A percentile compares a stretch with the other conserved stretches of the same genome.
phyloP scores from a whole-genome alignment of 1,140 invertebrate genomes.

The Aporrectodea caliginosa region DNA sequence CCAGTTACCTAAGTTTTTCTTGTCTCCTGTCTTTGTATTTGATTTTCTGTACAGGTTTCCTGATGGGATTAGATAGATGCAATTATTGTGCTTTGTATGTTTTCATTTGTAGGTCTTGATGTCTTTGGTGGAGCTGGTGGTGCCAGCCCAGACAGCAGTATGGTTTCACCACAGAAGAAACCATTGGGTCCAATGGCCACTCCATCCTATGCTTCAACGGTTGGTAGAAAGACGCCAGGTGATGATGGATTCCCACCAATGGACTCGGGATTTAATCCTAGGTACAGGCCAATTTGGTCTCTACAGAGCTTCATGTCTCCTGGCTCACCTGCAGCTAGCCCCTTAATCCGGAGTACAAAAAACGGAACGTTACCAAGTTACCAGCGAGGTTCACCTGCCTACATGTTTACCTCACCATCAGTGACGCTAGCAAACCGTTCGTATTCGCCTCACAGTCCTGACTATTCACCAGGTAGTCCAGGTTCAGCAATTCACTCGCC shows the following conservation, averaged over 20 bases:
- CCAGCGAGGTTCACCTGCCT: constrained; percentile 28
- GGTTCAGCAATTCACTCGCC: constrained; percentile 63
- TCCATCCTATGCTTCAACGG: constrained; percentile 74
- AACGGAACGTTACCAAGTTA: constrained; percentile 28
- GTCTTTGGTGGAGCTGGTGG: constrained; percentile 86
- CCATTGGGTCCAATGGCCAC: constrained; percentile 86
- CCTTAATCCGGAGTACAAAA: constrained; percentile 25
- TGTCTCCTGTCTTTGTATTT: too few species aligned
- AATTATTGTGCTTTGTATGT: too few species aligned
- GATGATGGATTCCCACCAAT: constrained; percentile 90
- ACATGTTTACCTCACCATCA: constrained; percentile 64
- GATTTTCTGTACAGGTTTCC: too few species aligned
- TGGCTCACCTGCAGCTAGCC: constrained; percentile 23
- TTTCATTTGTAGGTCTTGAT: constrained; percentile 62
- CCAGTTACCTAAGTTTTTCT: too few species aligned
- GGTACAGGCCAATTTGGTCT: constrained; percentile 68
- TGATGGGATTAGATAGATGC: too few species aligned
- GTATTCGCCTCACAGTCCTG: constrained; percentile 60
- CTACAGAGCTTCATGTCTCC: constrained; percentile 50
- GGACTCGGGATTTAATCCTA: constrained; percentile 52
- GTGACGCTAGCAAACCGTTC: constrained; percentile 65
- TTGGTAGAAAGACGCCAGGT: constrained; percentile 91
- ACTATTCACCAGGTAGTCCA: constrained; percentile 62
- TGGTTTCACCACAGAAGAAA: constrained; percentile 85
- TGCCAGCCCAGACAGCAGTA: constrained; percentile 64